Conservation (phyloP, 1,140 invertebrate species). For the Gyrodactylus bullatarudis region DNA sequence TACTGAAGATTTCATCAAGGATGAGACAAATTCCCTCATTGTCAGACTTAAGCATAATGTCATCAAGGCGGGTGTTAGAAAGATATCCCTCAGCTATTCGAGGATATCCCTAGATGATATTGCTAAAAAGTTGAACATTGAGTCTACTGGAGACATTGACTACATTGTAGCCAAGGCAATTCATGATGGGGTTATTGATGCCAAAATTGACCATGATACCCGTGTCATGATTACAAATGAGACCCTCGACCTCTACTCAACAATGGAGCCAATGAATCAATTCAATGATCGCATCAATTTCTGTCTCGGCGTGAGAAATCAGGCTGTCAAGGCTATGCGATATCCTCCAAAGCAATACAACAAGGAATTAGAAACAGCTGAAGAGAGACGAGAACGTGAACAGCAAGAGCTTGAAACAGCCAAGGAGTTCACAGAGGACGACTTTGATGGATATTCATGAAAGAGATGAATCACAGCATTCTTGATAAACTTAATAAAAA, state of each 20-base stretch:
- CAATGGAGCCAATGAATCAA: slow-evolving; percentile 64
- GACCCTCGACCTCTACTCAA: slow-evolving; percentile 78
- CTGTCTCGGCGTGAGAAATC: slow-evolving; percentile 72
- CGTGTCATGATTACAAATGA: slow-evolving; percentile 89
- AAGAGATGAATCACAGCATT: too few relatives aligned
- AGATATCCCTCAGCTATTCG: slow-evolving; percentile 79
- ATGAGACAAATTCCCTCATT: slow-evolving; percentile 75
- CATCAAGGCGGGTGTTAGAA: slow-evolving; percentile 85
- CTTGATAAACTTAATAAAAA: too few relatives aligned
- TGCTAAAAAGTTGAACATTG: slow-evolving; percentile 56
- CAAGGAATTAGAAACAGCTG: slow-evolving; percentile 79
- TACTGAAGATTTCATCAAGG: slow-evolving; percentile 23
- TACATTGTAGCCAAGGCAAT: slow-evolving; percentile 99
- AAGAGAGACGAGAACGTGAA: slow-evolving; percentile 62
- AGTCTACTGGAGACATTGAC: slow-evolving; percentile 81
- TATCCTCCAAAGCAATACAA: slow-evolving; percentile 95
- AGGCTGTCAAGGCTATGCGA: slow-evolving; percentile 59
- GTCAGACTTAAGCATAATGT: slow-evolving; percentile 69
- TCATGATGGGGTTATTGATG: slow-evolving; percentile 85
- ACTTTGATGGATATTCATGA: slow-evolving; percentile 37
- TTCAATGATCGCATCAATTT: slow-evolving; percentile 93
- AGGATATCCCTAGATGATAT: slow-evolving; percentile 73
- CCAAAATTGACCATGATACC: slow-evolving; percentile 62
- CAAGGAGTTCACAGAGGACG: slow-evolving; percentile 92
- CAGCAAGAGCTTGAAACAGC: slow-evolving; percentile 84